These are phyloP conservation scores for Falco columbarius DNA, from an alignment of 2,797 vertebrate genomes.

Conservation along the genomic window DNA sequence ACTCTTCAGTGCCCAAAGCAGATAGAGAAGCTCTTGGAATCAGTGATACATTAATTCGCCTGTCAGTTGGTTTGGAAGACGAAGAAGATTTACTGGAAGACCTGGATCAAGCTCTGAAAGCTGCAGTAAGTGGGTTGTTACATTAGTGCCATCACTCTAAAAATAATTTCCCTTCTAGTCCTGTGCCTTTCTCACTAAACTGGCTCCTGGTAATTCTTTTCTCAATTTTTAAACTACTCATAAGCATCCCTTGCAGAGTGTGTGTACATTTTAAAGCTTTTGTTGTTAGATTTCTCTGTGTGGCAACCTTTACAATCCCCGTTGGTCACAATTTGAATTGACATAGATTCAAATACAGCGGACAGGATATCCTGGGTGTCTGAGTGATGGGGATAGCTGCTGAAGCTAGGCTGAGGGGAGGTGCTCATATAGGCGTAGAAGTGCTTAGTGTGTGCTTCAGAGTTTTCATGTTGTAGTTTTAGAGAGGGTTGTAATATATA, in stretches of 20 bases:
- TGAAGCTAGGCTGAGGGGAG: not conserved
- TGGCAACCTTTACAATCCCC: not conserved
- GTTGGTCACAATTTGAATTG: not conserved
- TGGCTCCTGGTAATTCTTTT: not conserved
- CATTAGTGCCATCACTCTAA: not conserved
- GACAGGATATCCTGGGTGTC: not conserved
- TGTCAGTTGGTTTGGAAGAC: conserved; percentile 93
- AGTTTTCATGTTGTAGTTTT: not conserved
- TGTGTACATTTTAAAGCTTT: not conserved
- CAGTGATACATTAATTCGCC: conserved; percentile 87
- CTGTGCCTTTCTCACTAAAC: not conserved
- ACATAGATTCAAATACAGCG: not conserved
- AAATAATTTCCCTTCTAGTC: not conserved
- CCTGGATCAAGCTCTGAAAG: conserved; percentile 85
- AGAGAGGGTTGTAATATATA: not conserved
- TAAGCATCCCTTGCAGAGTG: no score
- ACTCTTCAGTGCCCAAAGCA: conserved; percentile 85
- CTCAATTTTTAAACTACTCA: not conserved
- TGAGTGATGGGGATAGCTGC: accelerated
- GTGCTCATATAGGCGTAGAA: accelerated
- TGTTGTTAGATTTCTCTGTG: no score
- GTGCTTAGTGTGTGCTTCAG: not conserved
- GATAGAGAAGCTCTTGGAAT: conserved; percentile 86
- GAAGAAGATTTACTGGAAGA: conserved; percentile 87
- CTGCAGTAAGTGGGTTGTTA: conserved; percentile 82